A percentile compares a stretch with the other conserved stretches of the same genome.
Evolutionary conservation across 2,888 invertebrate genomes (phyloP).

Genomic region (Byasa hedistus): DNA sequence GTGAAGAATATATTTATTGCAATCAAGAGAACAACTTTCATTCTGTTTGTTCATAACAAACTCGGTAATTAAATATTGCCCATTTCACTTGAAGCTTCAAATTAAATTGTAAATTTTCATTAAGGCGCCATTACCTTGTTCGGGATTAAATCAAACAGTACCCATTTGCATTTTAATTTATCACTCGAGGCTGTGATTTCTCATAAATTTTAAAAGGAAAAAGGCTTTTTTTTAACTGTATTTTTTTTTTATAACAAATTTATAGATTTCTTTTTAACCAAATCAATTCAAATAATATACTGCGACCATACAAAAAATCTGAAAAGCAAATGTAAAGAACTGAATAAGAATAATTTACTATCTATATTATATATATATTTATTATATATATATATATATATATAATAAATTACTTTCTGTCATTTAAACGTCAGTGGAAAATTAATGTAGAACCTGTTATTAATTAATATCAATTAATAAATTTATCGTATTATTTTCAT

Average conservation of each 20-base stretch:
- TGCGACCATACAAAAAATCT: neutral
- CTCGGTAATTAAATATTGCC: neutral
- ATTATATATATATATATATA: too few relatives aligned
- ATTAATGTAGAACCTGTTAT: too few relatives aligned
- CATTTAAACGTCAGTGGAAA: too few relatives aligned
- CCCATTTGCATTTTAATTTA: conserved; percentile 7
- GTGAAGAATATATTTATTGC: neutral
- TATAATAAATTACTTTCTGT: too few relatives aligned
- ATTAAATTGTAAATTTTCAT: conserved; percentile 6
- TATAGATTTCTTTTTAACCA: neutral
- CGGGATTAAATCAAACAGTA: conserved; percentile 6
- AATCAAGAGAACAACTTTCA: neutral
- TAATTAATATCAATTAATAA: too few relatives aligned
- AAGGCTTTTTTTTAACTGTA: neutral
- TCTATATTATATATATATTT: too few relatives aligned
- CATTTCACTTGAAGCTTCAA: neutral
- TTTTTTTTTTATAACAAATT: neutral
- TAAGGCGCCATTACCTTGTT: neutral
- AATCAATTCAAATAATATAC: neutral
- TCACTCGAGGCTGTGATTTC: neutral
- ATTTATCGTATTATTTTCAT: too few relatives aligned
- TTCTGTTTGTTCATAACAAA: neutral
- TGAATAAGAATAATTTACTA: too few relatives aligned
- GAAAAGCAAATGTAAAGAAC: too few relatives aligned
- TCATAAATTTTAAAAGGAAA: neutral